phyloP scores from a whole-genome alignment of 2,113 vertebrate genomes.

The Poeciliopsis turrubarensis region DNA sequence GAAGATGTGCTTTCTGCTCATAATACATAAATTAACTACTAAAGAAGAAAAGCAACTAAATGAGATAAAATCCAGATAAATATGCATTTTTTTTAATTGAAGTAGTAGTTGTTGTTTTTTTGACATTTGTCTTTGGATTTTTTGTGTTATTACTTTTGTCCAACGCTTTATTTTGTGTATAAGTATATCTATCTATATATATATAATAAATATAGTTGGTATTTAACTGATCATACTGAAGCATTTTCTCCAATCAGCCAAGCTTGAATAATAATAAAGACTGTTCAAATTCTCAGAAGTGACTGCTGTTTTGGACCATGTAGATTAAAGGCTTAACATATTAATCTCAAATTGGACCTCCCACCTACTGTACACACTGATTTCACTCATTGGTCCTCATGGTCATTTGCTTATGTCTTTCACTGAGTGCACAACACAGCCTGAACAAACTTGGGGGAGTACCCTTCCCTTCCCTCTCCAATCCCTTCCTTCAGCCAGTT shows the following conservation, averaged over 20 bases:
- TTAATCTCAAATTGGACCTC: conserved; percentile 26
- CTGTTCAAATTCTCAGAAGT: conserved; percentile 25
- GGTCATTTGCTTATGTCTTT: conserved; percentile 69
- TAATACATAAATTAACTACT: background rate
- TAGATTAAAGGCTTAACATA: conserved; percentile 6
- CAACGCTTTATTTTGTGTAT: background rate
- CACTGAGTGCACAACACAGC: background rate
- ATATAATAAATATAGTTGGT: too few relatives aligned
- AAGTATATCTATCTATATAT: too few relatives aligned
- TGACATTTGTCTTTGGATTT: too few relatives aligned
- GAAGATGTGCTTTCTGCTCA: background rate
- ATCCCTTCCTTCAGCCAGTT: conserved; percentile 21
- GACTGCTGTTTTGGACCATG: conserved; percentile 4
- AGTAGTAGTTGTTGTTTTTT: too few relatives aligned
- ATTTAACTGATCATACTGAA: too few relatives aligned
- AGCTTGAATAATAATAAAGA: conserved; percentile 27
- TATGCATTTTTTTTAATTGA: too few relatives aligned
- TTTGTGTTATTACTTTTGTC: background rate
- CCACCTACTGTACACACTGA: conserved; percentile 1
- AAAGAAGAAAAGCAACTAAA: background rate
- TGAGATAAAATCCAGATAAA: background rate
- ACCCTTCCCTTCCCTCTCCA: background rate
- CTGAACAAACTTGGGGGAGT: conserved; percentile 32
- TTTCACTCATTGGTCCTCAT: conserved; percentile 13
- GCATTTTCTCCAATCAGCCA: conserved; percentile 8